Base-by-base conservation (phyloP, 2,113 vertebrate species). In the Acrocephalus arundinaceus region DNA sequence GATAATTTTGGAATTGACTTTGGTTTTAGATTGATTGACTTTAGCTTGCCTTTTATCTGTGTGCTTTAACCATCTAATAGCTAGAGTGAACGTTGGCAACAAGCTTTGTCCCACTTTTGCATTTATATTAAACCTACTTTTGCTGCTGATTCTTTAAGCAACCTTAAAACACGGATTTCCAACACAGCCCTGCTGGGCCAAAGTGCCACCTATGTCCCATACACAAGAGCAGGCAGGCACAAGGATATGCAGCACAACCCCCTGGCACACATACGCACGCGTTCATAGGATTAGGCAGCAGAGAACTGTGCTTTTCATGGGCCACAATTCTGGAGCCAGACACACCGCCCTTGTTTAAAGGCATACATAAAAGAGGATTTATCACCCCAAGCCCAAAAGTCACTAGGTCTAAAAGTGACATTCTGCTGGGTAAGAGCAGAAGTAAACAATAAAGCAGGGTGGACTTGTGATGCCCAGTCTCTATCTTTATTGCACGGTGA, bases 221-320 rank as follows among this genome's bases (percentile, higher is more conserved):
- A 43, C 8, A 78, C 46, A 57, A 48, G 11, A 73, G 25, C 19
- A 10, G 51, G 28, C 4, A 31, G 35, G 49, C 17, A 35, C 5
- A 33, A 13, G 17, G 9, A 67, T 12, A 18, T 0, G 8, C 20
- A 66, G 30, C 33, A 87, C 28, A 68, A 39, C 15, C 8, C 2
- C 25, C 20, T 7, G 13, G 15, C 15, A 8, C 17, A 8, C 14
- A 72, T 3, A 39, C 37, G 25, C 3, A 19, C 3, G 10, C 3
- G 2, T 6, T 45, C 10, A 15, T 0, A 0, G 20, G 9, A 6
- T 10, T 20, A 24, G 27, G 57, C 35, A 74, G 79, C 10, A 86
- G 15, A 66, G 23, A 75, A 23, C 11, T 20, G 4, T 1, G 28
- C 46, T 57, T 82, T 45, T 31, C 0, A 1, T 1, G 3, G 11